These are phyloP conservation scores for Mylabris phalerata DNA, from an alignment of 1,140 invertebrate genomes.

Conservation along the genomic window DNA sequence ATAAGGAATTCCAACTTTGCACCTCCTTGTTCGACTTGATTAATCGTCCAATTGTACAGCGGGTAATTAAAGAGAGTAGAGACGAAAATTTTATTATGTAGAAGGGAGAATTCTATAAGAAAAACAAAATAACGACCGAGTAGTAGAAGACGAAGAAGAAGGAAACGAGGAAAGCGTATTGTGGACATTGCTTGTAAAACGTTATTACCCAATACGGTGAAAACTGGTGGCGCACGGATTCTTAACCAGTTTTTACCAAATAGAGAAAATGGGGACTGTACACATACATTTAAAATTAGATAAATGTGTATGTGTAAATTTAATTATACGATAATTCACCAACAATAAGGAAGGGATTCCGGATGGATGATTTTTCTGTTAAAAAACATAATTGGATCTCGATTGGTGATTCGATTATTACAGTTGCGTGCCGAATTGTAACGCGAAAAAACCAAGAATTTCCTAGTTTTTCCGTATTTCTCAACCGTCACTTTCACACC, in stretches of 20 bases:
- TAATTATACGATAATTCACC: neutral
- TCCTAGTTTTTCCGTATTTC: too few species aligned
- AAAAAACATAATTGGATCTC: too few species aligned
- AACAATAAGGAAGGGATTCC: neutral
- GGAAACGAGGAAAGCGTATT: neutral
- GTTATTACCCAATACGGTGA: neutral
- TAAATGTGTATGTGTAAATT: neutral
- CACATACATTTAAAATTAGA: too few species aligned
- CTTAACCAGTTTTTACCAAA: neutral
- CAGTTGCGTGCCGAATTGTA: too few species aligned
- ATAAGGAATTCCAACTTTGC: too few species aligned
- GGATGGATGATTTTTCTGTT: too few species aligned
- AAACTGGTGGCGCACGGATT: neutral
- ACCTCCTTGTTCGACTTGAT: neutral
- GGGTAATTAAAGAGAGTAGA: neutral
- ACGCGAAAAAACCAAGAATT: too few species aligned
- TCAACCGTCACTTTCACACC: too few species aligned
- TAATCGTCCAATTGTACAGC: neutral
- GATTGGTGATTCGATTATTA: too few species aligned
- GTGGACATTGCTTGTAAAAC: neutral
- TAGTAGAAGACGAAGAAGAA: too few species aligned
- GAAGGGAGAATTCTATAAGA: neutral
- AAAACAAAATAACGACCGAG: neutral
- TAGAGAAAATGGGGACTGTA: neutral
- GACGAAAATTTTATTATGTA: neutral